phyloP scores from a whole-genome alignment of 2,888 invertebrate species.

The Augiades crinisus region DNA sequence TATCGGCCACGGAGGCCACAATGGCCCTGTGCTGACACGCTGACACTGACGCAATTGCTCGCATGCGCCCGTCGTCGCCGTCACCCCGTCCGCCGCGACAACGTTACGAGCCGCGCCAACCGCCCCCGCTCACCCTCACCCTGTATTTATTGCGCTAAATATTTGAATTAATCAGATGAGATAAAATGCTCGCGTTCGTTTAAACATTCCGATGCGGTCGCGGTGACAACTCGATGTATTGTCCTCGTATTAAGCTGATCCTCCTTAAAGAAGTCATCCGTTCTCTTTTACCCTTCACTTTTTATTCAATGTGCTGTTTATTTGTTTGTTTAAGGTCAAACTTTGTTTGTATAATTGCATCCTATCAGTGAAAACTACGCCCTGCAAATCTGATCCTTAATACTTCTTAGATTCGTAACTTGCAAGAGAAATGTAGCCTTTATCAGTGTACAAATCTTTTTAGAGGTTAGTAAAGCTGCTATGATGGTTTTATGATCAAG shows the following conservation, averaged over 20 bases:
- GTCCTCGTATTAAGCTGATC: conserved; percentile 69
- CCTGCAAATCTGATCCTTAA: too few species aligned
- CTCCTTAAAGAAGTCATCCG: conserved; percentile 59
- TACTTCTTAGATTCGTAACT: not conserved
- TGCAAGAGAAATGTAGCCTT: not conserved
- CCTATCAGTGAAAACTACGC: not conserved
- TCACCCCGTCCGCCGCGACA: conserved; percentile 43
- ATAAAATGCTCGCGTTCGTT: conserved; percentile 75
- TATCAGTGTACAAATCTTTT: conserved; percentile 16
- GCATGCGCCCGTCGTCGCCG: conserved; percentile 61
- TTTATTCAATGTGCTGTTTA: conserved; percentile 33
- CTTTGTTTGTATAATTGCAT: conserved; percentile 27
- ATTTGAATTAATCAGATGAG: conserved; percentile 81
- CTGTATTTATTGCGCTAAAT: conserved; percentile 79
- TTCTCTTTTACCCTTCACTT: conserved; percentile 42
- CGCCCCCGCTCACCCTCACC: conserved; percentile 36
- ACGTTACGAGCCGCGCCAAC: conserved; percentile 42
- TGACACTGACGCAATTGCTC: conserved; percentile 75
- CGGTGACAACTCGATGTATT: conserved; percentile 78
- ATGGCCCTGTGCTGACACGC: conserved; percentile 65
- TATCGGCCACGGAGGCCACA: conserved; percentile 67
- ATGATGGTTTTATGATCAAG: conserved; percentile 63
- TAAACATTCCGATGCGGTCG: conserved; percentile 77
- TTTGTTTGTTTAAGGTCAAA: conserved; percentile 23
- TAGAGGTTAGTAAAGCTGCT: conserved; percentile 33